Base-by-base conservation (phyloP, 2,888 invertebrate genomes). In the Dysmachus trigonus region DNA sequence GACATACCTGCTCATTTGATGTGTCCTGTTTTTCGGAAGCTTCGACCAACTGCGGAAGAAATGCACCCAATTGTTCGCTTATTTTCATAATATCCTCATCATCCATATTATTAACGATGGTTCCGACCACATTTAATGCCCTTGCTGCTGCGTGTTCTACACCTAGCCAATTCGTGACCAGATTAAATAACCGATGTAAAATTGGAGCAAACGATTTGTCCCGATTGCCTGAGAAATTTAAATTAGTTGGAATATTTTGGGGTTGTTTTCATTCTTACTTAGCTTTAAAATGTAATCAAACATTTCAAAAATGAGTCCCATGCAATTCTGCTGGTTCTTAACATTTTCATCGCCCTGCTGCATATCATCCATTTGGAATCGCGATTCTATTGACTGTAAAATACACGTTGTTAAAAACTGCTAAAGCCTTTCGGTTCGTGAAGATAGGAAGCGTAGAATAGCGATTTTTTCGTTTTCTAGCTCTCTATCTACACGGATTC, bases 1-100 rank as follows among this genome's bases (percentile, higher is more conserved):
- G 7, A 62, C 10, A 13, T 86, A 87, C 87, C 71, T 85, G 86
- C 31, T 87, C 84, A 22, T 74, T 84, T 2, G 88, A 88, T 0
- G 90, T 90, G 0, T 91, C 91, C 0, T 88, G 41, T 2, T 90
- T 90, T 81, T 91, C 91, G 1, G 91, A 89, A 1, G 88, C 89
- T 5, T 88, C 77, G 62, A 92, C 89, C 41, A 92, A 86, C 82
- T 89, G 90, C 7, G 90, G 88, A 7, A 92, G 87, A 2, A 90
- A 87, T 0, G 88, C 87, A 38, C 79, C 71, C 10, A 91, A 89
- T 31, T 91, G 90, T 30, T 90, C 89, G 0, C 90, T 89, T 13
- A 91, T 90, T 6, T 89, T 89, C 5, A 89, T 88, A 0, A 89
- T 86, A 13, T 90, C 87, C 0, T 87, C 88, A 0, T 88, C 88